Evolutionary conservation across 1,140 invertebrate genomes (phyloP), one percentile per base, ranked within the genome.

Genomic region (Trichonephila clavata): DNA sequence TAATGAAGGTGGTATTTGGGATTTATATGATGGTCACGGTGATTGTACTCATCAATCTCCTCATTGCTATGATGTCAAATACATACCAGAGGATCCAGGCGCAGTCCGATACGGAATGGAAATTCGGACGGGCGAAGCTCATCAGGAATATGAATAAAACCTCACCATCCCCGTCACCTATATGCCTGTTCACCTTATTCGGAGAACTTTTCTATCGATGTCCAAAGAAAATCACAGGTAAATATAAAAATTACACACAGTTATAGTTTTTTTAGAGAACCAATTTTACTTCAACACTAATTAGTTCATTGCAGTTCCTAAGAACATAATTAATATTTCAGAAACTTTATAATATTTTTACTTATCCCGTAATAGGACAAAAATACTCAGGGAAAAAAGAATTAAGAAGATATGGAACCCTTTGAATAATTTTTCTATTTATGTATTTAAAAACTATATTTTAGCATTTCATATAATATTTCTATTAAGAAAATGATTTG

Each of bases 81-180:
- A 99, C 99, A 95, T 99, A 99, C 96, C 99, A 99, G 96, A 97
- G 99, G 95, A 99, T 99, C 95, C 96, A 99, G 97, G 98, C 99
- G 77, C 99, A 99, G 97, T 99, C 99, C n/a, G 99, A 99, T 96
- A 99, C 99, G 95, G 99, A 99, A 96, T 99, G 99, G 99, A 99
- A 99, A 96, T 99, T 99, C 95, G 99, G 99, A 59, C 96, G 99
- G 95, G 99, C 99, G 77, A 99, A 99, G 96, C 97, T 99, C 95
- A 99, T 99, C 95, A 97, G 99, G 94, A 99, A 99, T 95, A 99
- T 99, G 99, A 99, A 99, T 96, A 97, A 99, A 95, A 99, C 99
- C 13, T 98, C 98, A 65, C 98, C 98, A 6, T 99, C 99, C 5
- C 99, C 99, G 0, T 98, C 99, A 3, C 99, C 99, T 0, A 97